Percentiles rank a stretch among this genome's conserved stretches.
Evolutionary conservation across 2,888 invertebrate genomes (phyloP).

Genomic region (Dermolepida albohirtum): DNA sequence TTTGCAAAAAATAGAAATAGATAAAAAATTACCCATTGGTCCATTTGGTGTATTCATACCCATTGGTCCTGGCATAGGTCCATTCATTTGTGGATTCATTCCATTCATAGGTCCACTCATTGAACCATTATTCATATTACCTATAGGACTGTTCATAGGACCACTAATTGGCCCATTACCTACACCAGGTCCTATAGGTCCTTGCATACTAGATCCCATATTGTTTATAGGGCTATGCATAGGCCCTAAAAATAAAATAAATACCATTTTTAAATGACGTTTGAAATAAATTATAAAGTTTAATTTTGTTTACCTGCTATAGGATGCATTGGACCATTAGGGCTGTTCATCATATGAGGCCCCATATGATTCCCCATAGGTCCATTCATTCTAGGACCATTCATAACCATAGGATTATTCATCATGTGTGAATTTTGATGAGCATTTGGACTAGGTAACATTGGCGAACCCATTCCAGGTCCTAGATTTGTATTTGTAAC

Average conservation of each 20-base stretch:
- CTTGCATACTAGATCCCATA: constrained; percentile 70
- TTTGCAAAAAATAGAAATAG: background rate
- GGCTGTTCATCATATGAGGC: constrained; percentile 70
- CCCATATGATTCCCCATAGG: constrained; percentile 62
- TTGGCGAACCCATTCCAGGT: constrained; percentile 58
- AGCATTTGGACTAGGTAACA: constrained; percentile 65
- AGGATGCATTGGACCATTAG: constrained; percentile 71
- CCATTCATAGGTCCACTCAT: constrained; percentile 55
- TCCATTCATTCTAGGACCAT: constrained; percentile 63
- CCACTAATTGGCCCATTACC: constrained; percentile 79
- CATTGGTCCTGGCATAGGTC: constrained; percentile 53
- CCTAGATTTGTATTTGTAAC: constrained; percentile 17
- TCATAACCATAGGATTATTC: constrained; percentile 65
- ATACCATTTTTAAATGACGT: background rate
- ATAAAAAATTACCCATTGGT: constrained; percentile 53
- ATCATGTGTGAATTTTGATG: constrained; percentile 59
- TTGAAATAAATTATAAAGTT: background rate
- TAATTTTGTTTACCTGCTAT: constrained; percentile 64
- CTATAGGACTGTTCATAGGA: constrained; percentile 71
- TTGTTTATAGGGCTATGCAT: constrained; percentile 75
- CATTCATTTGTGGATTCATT: constrained; percentile 54
- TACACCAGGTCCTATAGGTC: constrained; percentile 53
- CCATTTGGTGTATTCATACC: constrained; percentile 56
- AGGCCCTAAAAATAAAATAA: constrained; percentile 57
- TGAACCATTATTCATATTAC: constrained; percentile 74